These are phyloP conservation scores for Lochmaea capreae DNA, from an alignment of 2,888 invertebrate species.

Conservation along the genomic window DNA sequence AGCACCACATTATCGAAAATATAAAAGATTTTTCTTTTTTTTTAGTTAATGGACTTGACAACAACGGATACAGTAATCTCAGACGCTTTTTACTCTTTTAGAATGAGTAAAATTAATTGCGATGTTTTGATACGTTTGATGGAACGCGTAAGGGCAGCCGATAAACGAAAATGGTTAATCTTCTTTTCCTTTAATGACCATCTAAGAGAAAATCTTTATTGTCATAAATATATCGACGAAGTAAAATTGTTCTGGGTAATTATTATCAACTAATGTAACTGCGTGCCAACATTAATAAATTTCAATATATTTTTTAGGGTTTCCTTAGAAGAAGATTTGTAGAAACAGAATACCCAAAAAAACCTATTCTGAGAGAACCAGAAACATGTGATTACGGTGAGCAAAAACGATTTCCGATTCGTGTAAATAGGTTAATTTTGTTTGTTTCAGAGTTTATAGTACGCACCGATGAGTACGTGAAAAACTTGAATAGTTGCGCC, in stretches of 20 bases:
- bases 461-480: neutral
- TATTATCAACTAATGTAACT: neutral
- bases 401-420: neutral
- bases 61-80: slow-evolving; percentile 35
- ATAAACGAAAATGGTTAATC: slow-evolving; percentile 28
- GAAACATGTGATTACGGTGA: slow-evolving; percentile 22
- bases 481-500: slow-evolving; percentile 25
- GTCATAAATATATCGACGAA: slow-evolving; percentile 25
- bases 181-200: slow-evolving; percentile 34
- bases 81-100: slow-evolving; percentile 42
- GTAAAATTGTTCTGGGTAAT: slow-evolving; percentile 32
- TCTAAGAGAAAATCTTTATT: slow-evolving; percentile 31
- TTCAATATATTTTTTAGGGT: slow-evolving; percentile 15
- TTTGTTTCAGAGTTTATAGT: slow-evolving; percentile 27
- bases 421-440: neutral
- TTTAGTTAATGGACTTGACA: slow-evolving; percentile 37
- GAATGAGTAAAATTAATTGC: slow-evolving; percentile 39
- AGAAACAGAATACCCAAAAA: slow-evolving; percentile 17
- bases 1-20: neutral
- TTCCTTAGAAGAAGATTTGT: slow-evolving; percentile 18
- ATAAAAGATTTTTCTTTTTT: slow-evolving; percentile 16
- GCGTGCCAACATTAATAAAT: neutral
- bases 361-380: neutral
- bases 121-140: slow-evolving; percentile 39
- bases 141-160: slow-evolving; percentile 14